phyloP scores from a whole-genome alignment of 2,797 vertebrate genomes.

The Varecia variegata region DNA sequence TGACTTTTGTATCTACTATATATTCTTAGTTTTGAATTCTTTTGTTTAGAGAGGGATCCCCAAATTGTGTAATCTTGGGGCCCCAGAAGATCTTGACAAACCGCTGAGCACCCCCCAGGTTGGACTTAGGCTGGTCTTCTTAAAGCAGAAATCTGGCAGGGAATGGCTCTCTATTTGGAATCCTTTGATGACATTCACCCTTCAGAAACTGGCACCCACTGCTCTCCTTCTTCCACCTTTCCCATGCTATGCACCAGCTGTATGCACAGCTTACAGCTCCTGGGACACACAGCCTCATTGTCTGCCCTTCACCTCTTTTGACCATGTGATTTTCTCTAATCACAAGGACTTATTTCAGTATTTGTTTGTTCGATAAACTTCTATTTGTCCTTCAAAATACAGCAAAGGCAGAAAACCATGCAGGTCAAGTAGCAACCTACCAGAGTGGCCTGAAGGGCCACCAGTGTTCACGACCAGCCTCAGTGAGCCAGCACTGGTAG shows the following conservation, averaged over 20 bases:
- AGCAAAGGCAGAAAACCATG: neutral
- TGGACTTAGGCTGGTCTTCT: neutral
- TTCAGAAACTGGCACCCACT: neutral
- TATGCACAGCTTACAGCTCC: fast-evolving
- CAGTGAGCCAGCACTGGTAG: neutral
- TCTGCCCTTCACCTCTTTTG: neutral
- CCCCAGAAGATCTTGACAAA: neutral
- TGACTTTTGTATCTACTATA: neutral
- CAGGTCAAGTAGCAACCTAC: neutral
- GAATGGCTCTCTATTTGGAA: neutral
- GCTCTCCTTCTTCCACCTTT: neutral
- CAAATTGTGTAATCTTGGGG: neutral
- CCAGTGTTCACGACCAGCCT: neutral
- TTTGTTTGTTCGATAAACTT: neutral
- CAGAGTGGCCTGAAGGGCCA: neutral
- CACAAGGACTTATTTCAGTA: neutral
- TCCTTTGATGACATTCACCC: neutral
- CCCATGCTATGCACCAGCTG: neutral
- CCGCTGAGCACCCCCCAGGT: neutral
- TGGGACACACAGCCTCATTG: fast-evolving
- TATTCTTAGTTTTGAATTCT: neutral
- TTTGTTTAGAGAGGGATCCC: neutral
- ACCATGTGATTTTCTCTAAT: neutral
- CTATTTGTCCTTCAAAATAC: neutral
- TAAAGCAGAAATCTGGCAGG: neutral